Base-by-base conservation (phyloP, 2,113 vertebrate species). In the Haemorhous mexicanus region DNA sequence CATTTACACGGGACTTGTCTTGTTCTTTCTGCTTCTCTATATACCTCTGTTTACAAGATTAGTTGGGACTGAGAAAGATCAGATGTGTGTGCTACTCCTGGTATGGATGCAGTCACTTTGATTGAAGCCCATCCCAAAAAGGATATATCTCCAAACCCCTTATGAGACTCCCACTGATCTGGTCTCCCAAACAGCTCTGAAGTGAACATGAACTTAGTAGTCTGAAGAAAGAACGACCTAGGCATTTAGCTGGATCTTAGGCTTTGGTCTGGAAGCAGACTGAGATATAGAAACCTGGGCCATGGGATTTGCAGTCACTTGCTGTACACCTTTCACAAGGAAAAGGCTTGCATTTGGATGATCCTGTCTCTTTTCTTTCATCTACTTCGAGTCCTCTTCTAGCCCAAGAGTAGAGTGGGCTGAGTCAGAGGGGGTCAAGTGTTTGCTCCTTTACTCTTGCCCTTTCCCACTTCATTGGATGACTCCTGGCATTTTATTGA, bases 401-500 rank as follows among this genome's bases (percentile, higher is more conserved):
- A 88, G 75, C 35, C 12, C 16, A 82, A 63, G 49, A 68, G 24
- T 33, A 76, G 43, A 70, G 56, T 70, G 64, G 35, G 23, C 55
- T 74, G 35, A 92, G 59, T 59, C 35, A 80, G 59, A 87, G 63
- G 58, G 35, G 39, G 55, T 86, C 79, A 95, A 70, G 76, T 24
- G 16, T 88, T 94, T 95, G 10, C 27, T 93, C 18, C 68, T 90
- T 92, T 69, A 27, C 49, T 87, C 28, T 76, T 84, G 72, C 39
- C 41, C 80, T 90, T 55, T 72, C n/a, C 35, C 49, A 49, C 44
- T 87, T 94, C 47, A 52, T 24, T 69, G 89, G 17, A 37, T 58
- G 79, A 84, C 62, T 94, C 43, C 46, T 94, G 63, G 76, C 55
- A 87, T 92, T 96, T 91, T 93, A 82, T 52, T 83, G 90, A 92